Conservation (phyloP, 2,888 invertebrate species). For the Caenorhabditis parvicauda region DNA sequence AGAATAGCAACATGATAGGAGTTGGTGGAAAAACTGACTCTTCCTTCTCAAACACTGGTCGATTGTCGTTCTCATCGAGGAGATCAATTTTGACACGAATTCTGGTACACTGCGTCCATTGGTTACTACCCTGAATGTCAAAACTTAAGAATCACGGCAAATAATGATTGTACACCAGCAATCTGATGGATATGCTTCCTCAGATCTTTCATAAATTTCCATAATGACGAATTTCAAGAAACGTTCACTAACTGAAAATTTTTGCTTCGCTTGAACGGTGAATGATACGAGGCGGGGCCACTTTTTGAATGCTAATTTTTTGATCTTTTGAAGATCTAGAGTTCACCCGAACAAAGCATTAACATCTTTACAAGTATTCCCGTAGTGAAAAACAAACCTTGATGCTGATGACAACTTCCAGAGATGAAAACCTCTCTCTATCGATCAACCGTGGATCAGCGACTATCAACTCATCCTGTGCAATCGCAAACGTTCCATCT, state of each 20-base stretch:
- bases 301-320: too few relatives aligned
- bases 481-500: slow-evolving; percentile 27
- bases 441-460: slow-evolving; percentile 28
- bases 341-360: too few relatives aligned
- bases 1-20: background rate
- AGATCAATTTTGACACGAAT: slow-evolving; percentile 41
- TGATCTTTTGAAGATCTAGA: too few relatives aligned
- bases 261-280: background rate
- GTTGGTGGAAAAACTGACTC: slow-evolving; percentile 3
- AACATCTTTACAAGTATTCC: too few relatives aligned
- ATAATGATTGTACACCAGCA: too few relatives aligned
- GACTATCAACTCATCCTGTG: slow-evolving; percentile 12
- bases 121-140: slow-evolving; percentile 22
- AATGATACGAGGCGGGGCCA: too few relatives aligned
- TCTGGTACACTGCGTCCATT: slow-evolving; percentile 15
- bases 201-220: too few relatives aligned
- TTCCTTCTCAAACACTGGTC: slow-evolving; percentile 51
- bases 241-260: background rate
- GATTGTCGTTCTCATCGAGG: slow-evolving; percentile 58
- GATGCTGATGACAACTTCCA: slow-evolving; percentile 33
- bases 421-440: slow-evolving; percentile 33
- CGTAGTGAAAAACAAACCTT: too few relatives aligned
- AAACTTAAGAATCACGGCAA: too few relatives aligned
- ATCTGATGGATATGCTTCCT: too few relatives aligned
- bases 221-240: background rate